phyloP scores from a whole-genome alignment of 2,888 invertebrate species.

The Drosophila sordidapex region DNA sequence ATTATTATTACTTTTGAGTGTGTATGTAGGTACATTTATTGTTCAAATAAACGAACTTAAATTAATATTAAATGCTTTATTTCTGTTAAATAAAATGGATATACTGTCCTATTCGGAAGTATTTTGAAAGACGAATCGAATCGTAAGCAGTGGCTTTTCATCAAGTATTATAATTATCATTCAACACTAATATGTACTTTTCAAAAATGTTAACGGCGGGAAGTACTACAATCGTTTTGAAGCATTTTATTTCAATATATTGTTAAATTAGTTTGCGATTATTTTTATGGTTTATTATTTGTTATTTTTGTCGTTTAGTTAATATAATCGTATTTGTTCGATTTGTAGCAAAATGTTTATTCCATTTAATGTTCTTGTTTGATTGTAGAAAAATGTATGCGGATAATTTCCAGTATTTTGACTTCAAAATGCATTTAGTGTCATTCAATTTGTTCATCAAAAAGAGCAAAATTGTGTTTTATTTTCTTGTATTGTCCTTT shows the following conservation, averaged over 20 bases:
- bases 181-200: conserved; percentile 42
- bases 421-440: conserved; percentile 54
- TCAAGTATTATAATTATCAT: conserved; percentile 46
- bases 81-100: conserved; percentile 18
- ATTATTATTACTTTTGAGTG: conserved; percentile 20
- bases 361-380: conserved; percentile 52
- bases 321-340: conserved; percentile 63
- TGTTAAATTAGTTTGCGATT: conserved; percentile 18
- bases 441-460: conserved; percentile 55
- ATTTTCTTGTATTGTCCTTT: conserved; percentile 70
- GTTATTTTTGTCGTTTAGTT: conserved; percentile 33
- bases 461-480: conserved; percentile 66
- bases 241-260: conserved; percentile 57
- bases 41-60: conserved; percentile 24
- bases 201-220: conserved; percentile 80
- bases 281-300: conserved; percentile 30
- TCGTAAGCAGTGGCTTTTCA: conserved; percentile 55
- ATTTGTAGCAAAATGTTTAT: conserved; percentile 68
- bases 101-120: conserved; percentile 60
- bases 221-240: conserved; percentile 77
- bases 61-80: conserved; percentile 12
- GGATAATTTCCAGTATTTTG: conserved; percentile 41
- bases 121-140: conserved; percentile 61
- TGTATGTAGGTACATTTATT: conserved; percentile 38
- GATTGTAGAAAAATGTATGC: conserved; percentile 75